phyloP scores from a whole-genome alignment of 37 sponge, comb jelly and placozoan species.

The Mnemiopsis leidyi region DNA sequence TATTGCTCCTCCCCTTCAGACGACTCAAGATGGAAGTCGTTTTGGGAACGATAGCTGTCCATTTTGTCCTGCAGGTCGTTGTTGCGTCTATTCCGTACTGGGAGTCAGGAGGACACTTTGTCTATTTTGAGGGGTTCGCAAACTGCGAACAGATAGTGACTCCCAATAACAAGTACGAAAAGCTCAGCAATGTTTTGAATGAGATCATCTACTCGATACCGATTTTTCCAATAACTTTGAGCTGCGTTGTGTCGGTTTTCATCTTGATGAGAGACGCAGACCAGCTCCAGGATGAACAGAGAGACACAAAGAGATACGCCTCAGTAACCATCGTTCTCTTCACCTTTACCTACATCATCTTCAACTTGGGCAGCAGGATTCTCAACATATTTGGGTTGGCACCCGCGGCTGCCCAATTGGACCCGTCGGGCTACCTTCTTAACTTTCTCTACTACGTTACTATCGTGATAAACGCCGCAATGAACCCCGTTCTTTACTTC shows the following conservation, averaged over 20 bases:
- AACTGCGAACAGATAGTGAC: not conserved
- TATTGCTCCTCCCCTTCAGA: conserved; percentile 29
- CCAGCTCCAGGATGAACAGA: not conserved
- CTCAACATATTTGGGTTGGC: not conserved
- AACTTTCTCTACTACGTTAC: conserved; percentile 51
- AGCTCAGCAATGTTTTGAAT: not conserved
- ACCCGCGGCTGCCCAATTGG: not conserved
- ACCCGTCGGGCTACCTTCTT: not conserved
- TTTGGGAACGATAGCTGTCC: not conserved
- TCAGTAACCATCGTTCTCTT: conserved; percentile 44
- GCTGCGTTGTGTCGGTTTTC: conserved; percentile 3
- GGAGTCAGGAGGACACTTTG: not conserved
- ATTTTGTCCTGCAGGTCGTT: not conserved
- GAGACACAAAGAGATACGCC: conserved; percentile 1
- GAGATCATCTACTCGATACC: conserved; percentile 8
- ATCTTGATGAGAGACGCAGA: not conserved
- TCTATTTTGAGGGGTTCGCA: not conserved
- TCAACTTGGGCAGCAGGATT: not conserved
- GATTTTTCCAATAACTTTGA: conserved; percentile 7
- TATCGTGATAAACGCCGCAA: not conserved
- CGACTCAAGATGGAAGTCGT: not conserved
- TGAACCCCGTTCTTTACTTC: conserved; percentile 14
- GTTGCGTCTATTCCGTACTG: conserved; percentile 28
- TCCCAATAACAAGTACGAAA: not conserved
- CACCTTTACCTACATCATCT: not conserved